A percentile compares a stretch with the other conserved stretches of the same genome.
Conservation (phyloP, 2,797 vertebrate genomes). For the Myotis daubentonii region DNA sequence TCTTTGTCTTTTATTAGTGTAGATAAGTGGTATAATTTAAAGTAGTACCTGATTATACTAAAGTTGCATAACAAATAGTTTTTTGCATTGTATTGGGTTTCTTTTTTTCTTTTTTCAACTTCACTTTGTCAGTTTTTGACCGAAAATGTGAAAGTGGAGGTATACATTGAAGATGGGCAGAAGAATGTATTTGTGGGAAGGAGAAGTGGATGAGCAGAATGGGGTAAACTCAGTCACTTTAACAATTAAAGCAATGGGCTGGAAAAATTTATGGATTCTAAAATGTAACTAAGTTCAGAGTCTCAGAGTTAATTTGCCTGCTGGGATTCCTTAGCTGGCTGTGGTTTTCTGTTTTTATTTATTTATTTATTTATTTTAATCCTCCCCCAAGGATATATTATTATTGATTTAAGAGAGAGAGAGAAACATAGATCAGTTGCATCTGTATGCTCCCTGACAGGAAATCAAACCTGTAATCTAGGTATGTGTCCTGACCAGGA, state of each 20-base stretch:
- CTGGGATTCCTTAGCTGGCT: background rate
- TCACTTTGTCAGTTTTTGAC: background rate
- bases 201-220: background rate
- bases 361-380: background rate
- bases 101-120: background rate
- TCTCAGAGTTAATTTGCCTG: background rate
- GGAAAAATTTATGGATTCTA: background rate
- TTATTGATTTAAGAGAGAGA: background rate
- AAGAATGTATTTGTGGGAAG: background rate
- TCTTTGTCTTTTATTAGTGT: too few relatives aligned
- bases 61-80: background rate
- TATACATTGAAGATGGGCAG: background rate
- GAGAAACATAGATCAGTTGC: background rate
- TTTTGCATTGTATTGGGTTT: background rate
- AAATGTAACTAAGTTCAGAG: background rate
- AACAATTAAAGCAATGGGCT: background rate
- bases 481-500: background rate
- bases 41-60: background rate
- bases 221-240: background rate
- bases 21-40: background rate
- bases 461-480: background rate
- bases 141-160: background rate
- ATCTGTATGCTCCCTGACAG: background rate
- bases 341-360: background rate
- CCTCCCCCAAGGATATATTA: background rate